Evolutionary conservation across 2,888 invertebrate genomes (phyloP).

Genomic region (Steinernema carpocapsae): DNA sequence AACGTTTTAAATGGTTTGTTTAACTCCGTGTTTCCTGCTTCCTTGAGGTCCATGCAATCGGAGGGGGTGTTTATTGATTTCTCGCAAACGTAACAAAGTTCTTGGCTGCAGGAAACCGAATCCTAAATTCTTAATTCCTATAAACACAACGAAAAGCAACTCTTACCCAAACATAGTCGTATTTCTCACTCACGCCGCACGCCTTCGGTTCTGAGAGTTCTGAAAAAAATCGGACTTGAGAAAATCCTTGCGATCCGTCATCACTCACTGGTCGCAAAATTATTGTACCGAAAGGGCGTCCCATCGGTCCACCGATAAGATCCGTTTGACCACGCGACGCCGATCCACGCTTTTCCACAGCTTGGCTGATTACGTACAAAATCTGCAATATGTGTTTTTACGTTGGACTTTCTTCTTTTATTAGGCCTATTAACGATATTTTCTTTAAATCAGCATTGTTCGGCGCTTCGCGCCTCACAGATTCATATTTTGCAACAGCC

Average conservation of each 20-base stretch:
- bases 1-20: background rate
- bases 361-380: conserved; percentile 10
- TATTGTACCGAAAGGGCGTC: background rate
- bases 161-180: conserved; percentile 19
- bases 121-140: background rate
- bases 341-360: background rate
- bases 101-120: background rate
- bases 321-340: conserved; percentile 1
- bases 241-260: background rate
- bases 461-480: too few relatives aligned
- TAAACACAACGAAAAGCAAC: background rate
- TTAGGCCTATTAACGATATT: too few relatives aligned
- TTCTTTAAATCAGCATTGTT: too few relatives aligned
- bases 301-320: background rate
- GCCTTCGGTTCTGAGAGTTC: background rate
- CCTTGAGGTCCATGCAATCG: conserved; percentile 39
- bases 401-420: too few relatives aligned
- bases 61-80: conserved; percentile 21
- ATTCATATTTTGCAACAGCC: too few relatives aligned
- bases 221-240: background rate
- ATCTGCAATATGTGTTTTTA: background rate
- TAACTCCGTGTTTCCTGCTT: conserved; percentile 37
- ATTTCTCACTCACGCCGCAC: background rate
- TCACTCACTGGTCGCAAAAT: background rate
- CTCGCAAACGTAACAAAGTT: conserved; percentile 37